Base-by-base conservation (phyloP, 1,140 invertebrate genomes). In the Eurosta solidaginis region DNA sequence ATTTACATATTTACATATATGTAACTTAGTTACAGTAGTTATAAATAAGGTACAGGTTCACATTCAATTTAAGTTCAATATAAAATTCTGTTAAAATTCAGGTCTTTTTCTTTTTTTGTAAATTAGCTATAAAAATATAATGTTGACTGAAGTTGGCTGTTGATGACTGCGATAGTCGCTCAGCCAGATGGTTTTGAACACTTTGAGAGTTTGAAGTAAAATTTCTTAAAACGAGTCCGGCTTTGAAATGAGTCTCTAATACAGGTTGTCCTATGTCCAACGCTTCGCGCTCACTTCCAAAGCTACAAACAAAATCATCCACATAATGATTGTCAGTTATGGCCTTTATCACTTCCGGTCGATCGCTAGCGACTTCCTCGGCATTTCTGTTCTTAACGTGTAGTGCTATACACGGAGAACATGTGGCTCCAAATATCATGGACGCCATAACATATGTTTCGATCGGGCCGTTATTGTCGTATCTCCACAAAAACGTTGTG, bases 221-320 rank as follows among this genome's bases (percentile, higher is more conserved):
- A 14, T 27, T 75, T 14, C 33, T 78, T 27, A 47, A 52, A 45
- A 49, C 47, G 75, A 25, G 4, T 5, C 25, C 14, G 52, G 25
- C 20, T 74, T 50, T 22, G 7, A 45, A n/a, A 78, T 40, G 47
- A 27, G 33, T 74, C 9, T 52, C 27, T 12, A 6, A 36, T 2
- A 78, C 77, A 36, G 12, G 12, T 40, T 36, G n/a, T 20, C 40
- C 27, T 14, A 49, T 40, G n/a, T 79, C 12, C 29, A 78, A 79
- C 0, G 83, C 83, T 14, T 82, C 79, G 0, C 77, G 22, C 17
- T 80, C 82, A 2, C 78, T 80, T 1, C 81, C 74, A 10, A 80
- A 75, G 74, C 83, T 83, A 49, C 84, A 83, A 4, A 88, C 80
- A 74, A 84, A 88, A 75, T 88, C 87, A 79, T 88, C 86, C 81